Base-by-base conservation (phyloP, 2,888 invertebrate genomes). In the Xanthorhoe spadicearia region DNA sequence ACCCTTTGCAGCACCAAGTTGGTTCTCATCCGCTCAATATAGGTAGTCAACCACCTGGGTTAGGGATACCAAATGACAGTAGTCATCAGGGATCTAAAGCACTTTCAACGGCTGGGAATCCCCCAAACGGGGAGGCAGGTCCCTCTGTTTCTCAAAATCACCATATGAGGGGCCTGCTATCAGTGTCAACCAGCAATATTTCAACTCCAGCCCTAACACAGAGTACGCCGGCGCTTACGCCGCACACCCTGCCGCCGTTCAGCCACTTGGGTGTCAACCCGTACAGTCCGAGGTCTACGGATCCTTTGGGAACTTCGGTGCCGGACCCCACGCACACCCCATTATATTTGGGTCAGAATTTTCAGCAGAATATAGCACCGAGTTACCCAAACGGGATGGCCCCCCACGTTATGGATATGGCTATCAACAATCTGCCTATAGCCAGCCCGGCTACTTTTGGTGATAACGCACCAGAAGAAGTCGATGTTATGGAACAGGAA, bases 81-180 rank as follows among this genome's bases (percentile, higher is more conserved):
- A 88, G 83, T 81, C 90, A 90, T 77, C 92, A 89, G 75, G 84
- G 82, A 59, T 83, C 89, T 68, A 92, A 91, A 83, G 70, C 88
- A 83, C 89, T 93, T 79, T 82, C 92, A 88, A 94, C 90, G 92
- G 81, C 94, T 91, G 89, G 95, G 94, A 96, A 96, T 97, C 96
- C 97, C 97, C 97, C 97, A 97, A 97, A 97, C 97, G 97, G 97
- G 97, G 96, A 96, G 95, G 97, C 97, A 97, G 97, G 97, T 96
- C 97, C 96, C 96, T 97, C 97, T 96, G 96, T 95, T 95, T 95
- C 95, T 94, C 95, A 95, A 96, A 96, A 95, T 94, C 94, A 95
- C 94, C 95, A 94, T 94, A 94, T 96, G 97, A 96, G 97, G 97
- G 97, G 97, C 97, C 97, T 97, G 97, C 97, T 95, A 91, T 94